Evolutionary conservation across 2,797 vertebrate genomes (phyloP), one percentile per base, ranked within the genome.

Genomic region (Parauchenoglanis ngamensis): DNA sequence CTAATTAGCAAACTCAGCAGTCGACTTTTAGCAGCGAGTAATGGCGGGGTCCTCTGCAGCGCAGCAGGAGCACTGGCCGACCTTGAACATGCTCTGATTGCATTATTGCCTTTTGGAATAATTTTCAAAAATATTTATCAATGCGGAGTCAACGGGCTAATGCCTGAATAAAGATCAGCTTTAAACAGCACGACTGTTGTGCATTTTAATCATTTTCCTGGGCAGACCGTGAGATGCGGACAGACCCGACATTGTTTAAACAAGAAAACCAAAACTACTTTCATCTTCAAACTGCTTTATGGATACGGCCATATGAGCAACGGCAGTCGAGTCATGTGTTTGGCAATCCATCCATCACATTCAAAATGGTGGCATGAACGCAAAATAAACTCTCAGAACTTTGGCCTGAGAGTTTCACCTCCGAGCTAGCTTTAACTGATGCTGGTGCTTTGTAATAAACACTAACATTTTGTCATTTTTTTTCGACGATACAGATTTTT

Each of bases 1-100:
- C 86, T 89, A 89, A 91, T 91, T 87, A 91, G 87, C 86, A 89
- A 87, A 85, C 86, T 90, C 84, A 13, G 80, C 57, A 85, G 83
- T 87, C 75, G 52, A 85, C 83, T 80, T 88, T 85, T 75, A 79
- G 70, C 82, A 70, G 70, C 61, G 13, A 57, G 84, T 67, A 75
- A 88, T 86, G 87, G n/a, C 19, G 49, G 44, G 75, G 65, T 75
- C 76, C 76, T 81, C 77, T 81, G 35, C 31, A 54, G 52, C 83
- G 3, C 85, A 87, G 79, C 87, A 31, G 84, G 52, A 49, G 28
- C 68, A 88, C 85, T 65, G 87, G 65, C 56, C 11, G 89, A 88
- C 89, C 87, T 89, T 89, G 67, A 88, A 82, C 87, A 88, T 61
- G 79, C 52, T 82, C 90, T 86, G 87, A 89, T 86, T 83, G 79